Conservation (phyloP, 37 sponge, comb jelly and placozoan genomes). For the Geodia barretti region DNA sequence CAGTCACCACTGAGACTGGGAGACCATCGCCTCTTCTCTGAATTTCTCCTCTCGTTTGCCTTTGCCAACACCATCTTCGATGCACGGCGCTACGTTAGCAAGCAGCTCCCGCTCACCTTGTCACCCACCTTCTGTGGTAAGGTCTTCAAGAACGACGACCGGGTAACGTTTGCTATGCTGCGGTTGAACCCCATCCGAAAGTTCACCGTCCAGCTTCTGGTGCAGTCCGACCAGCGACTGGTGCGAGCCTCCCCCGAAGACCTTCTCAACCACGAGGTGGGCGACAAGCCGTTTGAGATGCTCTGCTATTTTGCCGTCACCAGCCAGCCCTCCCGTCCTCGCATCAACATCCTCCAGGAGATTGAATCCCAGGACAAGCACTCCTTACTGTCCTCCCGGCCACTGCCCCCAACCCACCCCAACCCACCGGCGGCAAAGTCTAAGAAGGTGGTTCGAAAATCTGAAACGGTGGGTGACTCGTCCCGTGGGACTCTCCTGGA, state of each 20-base stretch:
- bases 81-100: slow-evolving; percentile 16
- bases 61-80: slow-evolving; percentile 43
- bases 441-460: not conserved
- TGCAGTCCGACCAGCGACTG: slow-evolving; percentile 53
- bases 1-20: slow-evolving; percentile 41
- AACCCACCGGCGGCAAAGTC: not conserved
- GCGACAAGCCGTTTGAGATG: slow-evolving; percentile 16
- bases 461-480: not conserved
- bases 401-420: not conserved
- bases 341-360: slow-evolving; percentile 17
- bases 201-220: slow-evolving; percentile 33
- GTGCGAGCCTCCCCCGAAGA: slow-evolving; percentile 27
- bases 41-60: slow-evolving; percentile 51
- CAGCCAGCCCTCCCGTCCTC: slow-evolving; percentile 18
- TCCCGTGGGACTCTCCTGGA: slow-evolving; percentile 5
- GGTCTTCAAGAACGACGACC: slow-evolving; percentile 40
- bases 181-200: slow-evolving; percentile 31
- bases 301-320: slow-evolving; percentile 41
- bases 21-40: slow-evolving; percentile 45
- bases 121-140: slow-evolving; percentile 52
- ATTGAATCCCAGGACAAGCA: not conserved
- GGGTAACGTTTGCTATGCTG: slow-evolving; percentile 31
- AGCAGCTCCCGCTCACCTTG: slow-evolving; percentile 66
- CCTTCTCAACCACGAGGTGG: slow-evolving; percentile 24
- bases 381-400: not conserved